Evolutionary conservation across 53 echinoderm and acorn worm genomes (phyloP).

Genomic region (Holothuria leucospilota): DNA sequence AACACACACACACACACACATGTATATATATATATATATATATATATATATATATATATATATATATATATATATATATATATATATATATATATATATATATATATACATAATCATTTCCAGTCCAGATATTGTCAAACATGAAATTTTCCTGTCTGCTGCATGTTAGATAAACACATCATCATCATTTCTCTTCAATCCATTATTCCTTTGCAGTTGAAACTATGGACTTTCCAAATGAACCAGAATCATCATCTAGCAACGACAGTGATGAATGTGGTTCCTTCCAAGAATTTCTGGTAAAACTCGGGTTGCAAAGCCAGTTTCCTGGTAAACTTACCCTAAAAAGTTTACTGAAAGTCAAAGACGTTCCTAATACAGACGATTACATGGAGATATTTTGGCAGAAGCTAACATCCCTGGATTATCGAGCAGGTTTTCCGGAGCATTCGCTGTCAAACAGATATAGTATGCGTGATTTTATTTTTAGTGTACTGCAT

Average conservation of each 20-base stretch:
- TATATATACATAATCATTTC: no score
- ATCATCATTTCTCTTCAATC: no score
- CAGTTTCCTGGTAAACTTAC: neutral
- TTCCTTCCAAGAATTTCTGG: neutral
- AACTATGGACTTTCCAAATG: no score
- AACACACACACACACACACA: no score
- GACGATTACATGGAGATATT: neutral
- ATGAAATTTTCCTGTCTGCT: no score
- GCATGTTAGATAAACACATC: no score
- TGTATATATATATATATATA: no score
- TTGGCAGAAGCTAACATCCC: slow-evolving; percentile 1
- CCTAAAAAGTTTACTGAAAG: neutral
- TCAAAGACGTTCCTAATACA: neutral
- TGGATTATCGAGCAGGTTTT: neutral
- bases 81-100: no score
- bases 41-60: no score
- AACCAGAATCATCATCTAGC: neutral
- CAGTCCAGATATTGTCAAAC: no score
- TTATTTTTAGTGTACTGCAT: neutral
- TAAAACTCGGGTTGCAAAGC: neutral
- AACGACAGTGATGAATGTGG: neutral
- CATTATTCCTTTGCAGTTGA: no score
- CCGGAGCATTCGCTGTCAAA: neutral
- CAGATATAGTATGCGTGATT: neutral
- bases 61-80: no score